These are phyloP conservation scores for Caenorhabditis sulstoni DNA, from an alignment of 2,888 invertebrate species.

Conservation along the genomic window DNA sequence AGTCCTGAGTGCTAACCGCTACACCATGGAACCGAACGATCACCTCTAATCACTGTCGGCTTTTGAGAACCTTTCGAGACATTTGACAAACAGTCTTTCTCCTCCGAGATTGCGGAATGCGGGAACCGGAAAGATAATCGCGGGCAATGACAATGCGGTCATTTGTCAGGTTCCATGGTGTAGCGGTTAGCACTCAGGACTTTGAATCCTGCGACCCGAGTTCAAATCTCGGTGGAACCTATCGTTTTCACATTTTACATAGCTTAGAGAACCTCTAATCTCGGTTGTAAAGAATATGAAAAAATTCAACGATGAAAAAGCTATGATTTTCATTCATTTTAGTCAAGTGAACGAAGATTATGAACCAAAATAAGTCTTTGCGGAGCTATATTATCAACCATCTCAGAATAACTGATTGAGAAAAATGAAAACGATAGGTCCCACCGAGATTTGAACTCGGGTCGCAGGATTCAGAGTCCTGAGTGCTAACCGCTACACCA, in stretches of 20 bases:
- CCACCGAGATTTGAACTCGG: constrained; percentile 74
- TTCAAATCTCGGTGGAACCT: constrained; percentile 75
- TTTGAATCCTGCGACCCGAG: constrained; percentile 73
- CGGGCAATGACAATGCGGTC: constrained; percentile 1
- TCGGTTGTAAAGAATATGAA: no score
- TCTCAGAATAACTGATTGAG: no score
- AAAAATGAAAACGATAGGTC: constrained; percentile 66
- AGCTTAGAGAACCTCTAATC: no score
- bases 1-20: constrained; percentile 75
- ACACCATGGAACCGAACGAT: constrained; percentile 68
- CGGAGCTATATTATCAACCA: no score
- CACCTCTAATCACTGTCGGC: neutral
- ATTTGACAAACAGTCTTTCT: no score
- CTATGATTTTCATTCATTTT: no score
- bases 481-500: constrained; percentile 65
- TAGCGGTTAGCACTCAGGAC: constrained; percentile 75
- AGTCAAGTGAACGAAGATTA: no score
- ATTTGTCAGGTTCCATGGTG: constrained; percentile 69
- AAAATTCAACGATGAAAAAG: no score
- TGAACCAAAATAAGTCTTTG: no score
- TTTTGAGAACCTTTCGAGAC: neutral
- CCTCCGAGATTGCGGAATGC: neutral
- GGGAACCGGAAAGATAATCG: neutral
- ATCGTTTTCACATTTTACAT: constrained; percentile 30
- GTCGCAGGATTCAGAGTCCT: constrained; percentile 72